These are phyloP conservation scores for Octomys mimax DNA, from an alignment of 2,797 vertebrate genomes.

Conservation along the genomic window DNA sequence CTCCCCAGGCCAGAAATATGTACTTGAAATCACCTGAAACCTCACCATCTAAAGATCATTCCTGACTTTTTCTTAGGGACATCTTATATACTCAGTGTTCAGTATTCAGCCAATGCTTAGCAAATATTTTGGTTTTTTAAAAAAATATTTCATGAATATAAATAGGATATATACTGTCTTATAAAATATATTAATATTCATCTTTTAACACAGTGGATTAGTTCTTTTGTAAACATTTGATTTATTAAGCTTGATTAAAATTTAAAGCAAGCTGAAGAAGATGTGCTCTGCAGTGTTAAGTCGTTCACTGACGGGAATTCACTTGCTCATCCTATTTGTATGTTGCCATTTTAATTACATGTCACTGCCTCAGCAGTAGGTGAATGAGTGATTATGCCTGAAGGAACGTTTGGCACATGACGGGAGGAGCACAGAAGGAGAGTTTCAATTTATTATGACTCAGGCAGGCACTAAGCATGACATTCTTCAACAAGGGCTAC, in stretches of 20 bases:
- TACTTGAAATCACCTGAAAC: background rate
- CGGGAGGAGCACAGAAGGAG: conserved; percentile 67
- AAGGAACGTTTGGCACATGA: conserved; percentile 80
- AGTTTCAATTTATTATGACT: conserved; percentile 85
- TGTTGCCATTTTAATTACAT: conserved; percentile 88
- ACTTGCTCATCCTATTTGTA: conserved; percentile 81
- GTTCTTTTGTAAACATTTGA: conserved; percentile 54
- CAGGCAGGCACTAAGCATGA: conserved; percentile 80
- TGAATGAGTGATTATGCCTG: conserved; percentile 81
- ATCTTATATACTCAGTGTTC: background rate
- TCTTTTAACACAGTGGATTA: conserved; percentile 37
- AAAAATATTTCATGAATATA: conserved; percentile 3
- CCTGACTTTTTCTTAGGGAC: background rate
- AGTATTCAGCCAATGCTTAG: background rate
- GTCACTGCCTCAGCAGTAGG: conserved; percentile 82
- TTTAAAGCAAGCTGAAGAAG: conserved; percentile 68
- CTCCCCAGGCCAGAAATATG: no score
- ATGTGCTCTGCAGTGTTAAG: conserved; percentile 77
- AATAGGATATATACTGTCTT: background rate
- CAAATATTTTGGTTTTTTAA: background rate
- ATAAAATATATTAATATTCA: background rate
- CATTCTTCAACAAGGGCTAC: conserved; percentile 79
- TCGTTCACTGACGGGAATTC: conserved; percentile 76
- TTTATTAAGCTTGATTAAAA: conserved; percentile 68
- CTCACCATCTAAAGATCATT: background rate